These are phyloP conservation scores for Stichopus horrens DNA, from an alignment of 53 echinoderm and acorn worm genomes.

Conservation along the genomic window DNA sequence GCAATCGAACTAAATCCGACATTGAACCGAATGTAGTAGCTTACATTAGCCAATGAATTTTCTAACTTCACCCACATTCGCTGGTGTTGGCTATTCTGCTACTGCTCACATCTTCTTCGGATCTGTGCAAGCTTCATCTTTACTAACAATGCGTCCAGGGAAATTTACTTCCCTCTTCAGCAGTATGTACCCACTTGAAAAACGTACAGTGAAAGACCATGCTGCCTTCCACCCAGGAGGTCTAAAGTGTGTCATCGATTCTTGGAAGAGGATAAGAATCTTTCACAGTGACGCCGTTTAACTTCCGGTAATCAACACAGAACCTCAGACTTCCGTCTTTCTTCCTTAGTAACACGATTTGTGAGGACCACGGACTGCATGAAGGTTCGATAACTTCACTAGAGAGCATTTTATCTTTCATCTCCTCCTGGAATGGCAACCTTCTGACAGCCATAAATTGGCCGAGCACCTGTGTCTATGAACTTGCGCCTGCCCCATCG, in stretches of 20 bases:
- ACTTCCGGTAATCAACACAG: slow-evolving; percentile 1
- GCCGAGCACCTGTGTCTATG: slow-evolving; percentile 5
- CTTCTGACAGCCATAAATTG: not conserved
- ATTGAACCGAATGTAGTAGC: not conserved
- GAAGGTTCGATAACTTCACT: not conserved
- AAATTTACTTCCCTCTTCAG: not conserved
- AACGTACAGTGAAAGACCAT: slow-evolving; percentile 5
- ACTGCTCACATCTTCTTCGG: slow-evolving; percentile 2
- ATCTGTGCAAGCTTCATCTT: not conserved
- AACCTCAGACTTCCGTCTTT: slow-evolving; percentile 7
- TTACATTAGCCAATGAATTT: too few species aligned
- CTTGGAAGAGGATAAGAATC: slow-evolving; percentile 30
- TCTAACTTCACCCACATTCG: not conserved
- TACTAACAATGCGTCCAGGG: too few species aligned
- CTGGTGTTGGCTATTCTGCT: not conserved
- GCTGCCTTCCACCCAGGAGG: not conserved
- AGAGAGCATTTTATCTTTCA: not conserved
- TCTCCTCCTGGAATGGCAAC: not conserved
- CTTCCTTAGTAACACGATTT: not conserved
- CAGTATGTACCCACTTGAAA: slow-evolving; percentile 21
- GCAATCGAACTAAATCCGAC: not conserved
- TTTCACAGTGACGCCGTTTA: slow-evolving; percentile 13
- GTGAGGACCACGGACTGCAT: slow-evolving; percentile 13
- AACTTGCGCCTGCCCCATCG: not conserved
- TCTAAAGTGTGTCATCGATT: slow-evolving; percentile 30